Conservation (phyloP, 2,888 invertebrate species). For the Camponotus fellah region DNA sequence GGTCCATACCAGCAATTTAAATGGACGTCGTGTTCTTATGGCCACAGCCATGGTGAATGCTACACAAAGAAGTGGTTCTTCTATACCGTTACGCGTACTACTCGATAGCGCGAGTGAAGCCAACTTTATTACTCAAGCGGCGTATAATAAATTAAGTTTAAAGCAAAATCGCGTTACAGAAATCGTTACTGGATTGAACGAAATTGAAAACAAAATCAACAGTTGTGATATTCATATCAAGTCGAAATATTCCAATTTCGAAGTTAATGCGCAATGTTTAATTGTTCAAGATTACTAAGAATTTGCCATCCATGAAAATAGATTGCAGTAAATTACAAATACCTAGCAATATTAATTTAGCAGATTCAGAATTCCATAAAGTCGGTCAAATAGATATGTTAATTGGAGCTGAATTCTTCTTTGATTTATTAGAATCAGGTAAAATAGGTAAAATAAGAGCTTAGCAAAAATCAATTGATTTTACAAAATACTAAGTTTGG, state of each 20-base stretch:
- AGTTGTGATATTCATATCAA: not conserved
- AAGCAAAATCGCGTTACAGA: not conserved
- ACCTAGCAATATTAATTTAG: not conserved
- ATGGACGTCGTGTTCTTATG: not conserved
- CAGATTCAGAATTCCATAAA: not conserved
- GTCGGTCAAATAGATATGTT: not conserved
- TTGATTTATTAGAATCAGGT: not conserved
- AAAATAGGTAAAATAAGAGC: not conserved
- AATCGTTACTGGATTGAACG: not conserved
- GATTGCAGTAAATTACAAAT: not conserved
- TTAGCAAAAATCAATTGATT: not conserved
- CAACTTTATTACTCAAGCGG: not conserved
- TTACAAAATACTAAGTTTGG: not conserved
- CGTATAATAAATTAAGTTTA: not conserved
- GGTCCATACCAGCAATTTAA: not conserved
- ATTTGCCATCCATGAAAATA: not conserved
- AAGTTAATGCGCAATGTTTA: not conserved
- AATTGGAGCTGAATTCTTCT: too few species aligned
- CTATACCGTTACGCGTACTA: not conserved
- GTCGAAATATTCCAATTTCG: not conserved
- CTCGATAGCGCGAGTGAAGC: not conserved
- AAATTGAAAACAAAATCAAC: not conserved
- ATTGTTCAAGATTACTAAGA: not conserved
- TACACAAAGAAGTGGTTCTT: not conserved
- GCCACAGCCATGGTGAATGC: not conserved